These are phyloP conservation scores for Eolophus roseicapilla DNA, from an alignment of 2,113 vertebrate genomes.

Conservation along the genomic window DNA sequence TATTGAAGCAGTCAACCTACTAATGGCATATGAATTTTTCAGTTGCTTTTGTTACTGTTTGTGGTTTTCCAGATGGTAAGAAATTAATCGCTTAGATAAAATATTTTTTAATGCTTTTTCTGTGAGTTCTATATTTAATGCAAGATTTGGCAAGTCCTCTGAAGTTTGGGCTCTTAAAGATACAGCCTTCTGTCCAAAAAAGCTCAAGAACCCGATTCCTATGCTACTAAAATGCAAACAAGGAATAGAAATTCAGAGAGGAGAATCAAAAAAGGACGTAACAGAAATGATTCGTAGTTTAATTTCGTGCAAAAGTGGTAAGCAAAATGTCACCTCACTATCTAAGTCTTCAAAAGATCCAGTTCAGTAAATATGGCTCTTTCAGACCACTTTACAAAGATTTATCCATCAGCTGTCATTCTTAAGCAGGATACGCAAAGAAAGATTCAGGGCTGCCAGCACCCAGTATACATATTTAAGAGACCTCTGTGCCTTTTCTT, in stretches of 20 bases:
- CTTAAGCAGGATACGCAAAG: neutral
- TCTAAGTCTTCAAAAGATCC: neutral
- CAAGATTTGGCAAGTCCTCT: slow-evolving; percentile 4
- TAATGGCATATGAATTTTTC: slow-evolving; percentile 61
- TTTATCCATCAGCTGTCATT: neutral
- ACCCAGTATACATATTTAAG: neutral
- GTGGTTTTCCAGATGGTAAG: slow-evolving; percentile 66
- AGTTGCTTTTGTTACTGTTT: slow-evolving; percentile 71
- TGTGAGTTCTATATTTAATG: neutral
- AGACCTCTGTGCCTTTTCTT: neutral
- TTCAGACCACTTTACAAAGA: neutral
- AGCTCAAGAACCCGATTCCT: neutral
- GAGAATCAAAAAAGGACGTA: neutral
- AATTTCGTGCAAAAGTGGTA: neutral
- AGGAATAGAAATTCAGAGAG: neutral
- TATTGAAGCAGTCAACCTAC: slow-evolving; percentile 62
- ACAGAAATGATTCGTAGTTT: neutral
- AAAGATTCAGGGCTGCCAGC: neutral
- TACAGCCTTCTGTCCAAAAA: neutral
- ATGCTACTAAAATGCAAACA: neutral
- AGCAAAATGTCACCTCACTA: neutral
- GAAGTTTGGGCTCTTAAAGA: slow-evolving; percentile 13
- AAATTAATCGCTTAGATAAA: slow-evolving; percentile 78
- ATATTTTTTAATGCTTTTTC: slow-evolving; percentile 49
- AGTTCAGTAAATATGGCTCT: neutral